Evolutionary conservation across 2,888 invertebrate species (phyloP), one percentile per base, ranked within the genome.

Genomic region (Neoaliturus tenellus): DNA sequence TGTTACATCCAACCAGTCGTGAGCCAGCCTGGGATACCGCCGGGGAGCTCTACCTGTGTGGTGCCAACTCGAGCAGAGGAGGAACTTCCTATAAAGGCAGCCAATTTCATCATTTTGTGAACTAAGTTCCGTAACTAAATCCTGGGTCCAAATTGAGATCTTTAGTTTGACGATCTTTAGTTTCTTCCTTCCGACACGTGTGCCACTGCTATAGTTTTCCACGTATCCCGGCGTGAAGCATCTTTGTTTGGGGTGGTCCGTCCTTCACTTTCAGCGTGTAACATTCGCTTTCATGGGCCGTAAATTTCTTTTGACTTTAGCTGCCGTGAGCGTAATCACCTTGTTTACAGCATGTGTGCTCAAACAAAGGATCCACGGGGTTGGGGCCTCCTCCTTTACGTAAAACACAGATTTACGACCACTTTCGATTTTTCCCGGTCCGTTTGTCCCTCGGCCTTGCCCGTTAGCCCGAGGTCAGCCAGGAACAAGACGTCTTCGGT

Each of bases 231-330:
- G n/a, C n/a, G n/a, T n/a, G n/a, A n/a, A n/a, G n/a, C n/a, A n/a
- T 28, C 28, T 75, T 75, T 75, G 73, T 75, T 75, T 75, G 14
- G 73, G 73, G 73, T 75, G 73, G 73, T 75, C 73, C 48, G 44
- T n/a, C 73, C 35, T 75, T n/a, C 73, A 44, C 73, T 69, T 69
- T n/a, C n/a, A 4, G 20, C n/a, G 62, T 5, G 35, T n/a, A n/a
- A n/a, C 23, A n/a, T 44, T 75, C 73, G 44, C 28, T 25, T 75
- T 75, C 73, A 75, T 75, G 73, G 73, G 44, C 28, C 23, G 28
- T 75, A 75, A 75, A 75, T 75, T 28, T 28, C 28, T 44, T 44
- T 23, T 35, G 71, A 71, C 71, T 71, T 75, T 75, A 69, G 69
- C 69, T 39, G 69, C 35, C 8, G 67, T 17, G 20, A n/a, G n/a